Evolutionary conservation across 35 echinoderm and acorn worm genomes (phyloP).

Genomic region (Lytechinus pictus): DNA sequence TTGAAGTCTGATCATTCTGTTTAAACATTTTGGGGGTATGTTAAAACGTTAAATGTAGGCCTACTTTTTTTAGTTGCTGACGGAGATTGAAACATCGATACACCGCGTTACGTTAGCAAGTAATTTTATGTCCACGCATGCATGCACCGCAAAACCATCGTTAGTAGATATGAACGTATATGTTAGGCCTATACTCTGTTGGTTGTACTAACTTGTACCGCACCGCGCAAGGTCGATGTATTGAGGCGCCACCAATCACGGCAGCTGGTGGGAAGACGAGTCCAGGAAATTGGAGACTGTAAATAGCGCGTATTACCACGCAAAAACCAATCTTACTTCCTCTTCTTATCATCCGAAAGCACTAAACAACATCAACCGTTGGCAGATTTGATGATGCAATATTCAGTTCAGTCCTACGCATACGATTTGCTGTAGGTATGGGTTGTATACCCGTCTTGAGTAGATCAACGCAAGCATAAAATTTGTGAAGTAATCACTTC

Average conservation of each 20-base stretch:
- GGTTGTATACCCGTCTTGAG: not conserved
- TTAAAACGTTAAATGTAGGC: too few relatives aligned
- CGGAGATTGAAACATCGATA: too few relatives aligned
- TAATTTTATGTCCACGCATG: too few relatives aligned
- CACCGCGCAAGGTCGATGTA: not conserved
- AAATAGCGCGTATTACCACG: constrained; percentile 7
- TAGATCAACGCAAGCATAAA: not conserved
- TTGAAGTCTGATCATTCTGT: too few relatives aligned
- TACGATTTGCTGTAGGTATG: not conserved
- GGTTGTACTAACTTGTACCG: too few relatives aligned
- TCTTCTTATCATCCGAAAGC: not conserved
- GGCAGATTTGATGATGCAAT: not conserved
- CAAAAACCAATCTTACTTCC: not conserved
- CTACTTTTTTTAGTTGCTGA: too few relatives aligned
- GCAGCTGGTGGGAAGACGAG: not conserved
- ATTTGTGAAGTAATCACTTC: not conserved
- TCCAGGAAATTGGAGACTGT: constrained; percentile 7
- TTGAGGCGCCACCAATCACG: not conserved
- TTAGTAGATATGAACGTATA: not conserved
- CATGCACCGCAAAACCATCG: not conserved
- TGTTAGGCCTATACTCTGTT: too few relatives aligned
- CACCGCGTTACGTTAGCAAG: too few relatives aligned
- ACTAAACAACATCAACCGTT: not conserved
- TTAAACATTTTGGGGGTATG: too few relatives aligned
- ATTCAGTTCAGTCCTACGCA: not conserved